A percentile compares a stretch with the other conserved stretches of the same genome.
These are phyloP conservation scores for Notiomystis cincta DNA, from an alignment of 2,113 vertebrate genomes.

Conservation along the genomic window DNA sequence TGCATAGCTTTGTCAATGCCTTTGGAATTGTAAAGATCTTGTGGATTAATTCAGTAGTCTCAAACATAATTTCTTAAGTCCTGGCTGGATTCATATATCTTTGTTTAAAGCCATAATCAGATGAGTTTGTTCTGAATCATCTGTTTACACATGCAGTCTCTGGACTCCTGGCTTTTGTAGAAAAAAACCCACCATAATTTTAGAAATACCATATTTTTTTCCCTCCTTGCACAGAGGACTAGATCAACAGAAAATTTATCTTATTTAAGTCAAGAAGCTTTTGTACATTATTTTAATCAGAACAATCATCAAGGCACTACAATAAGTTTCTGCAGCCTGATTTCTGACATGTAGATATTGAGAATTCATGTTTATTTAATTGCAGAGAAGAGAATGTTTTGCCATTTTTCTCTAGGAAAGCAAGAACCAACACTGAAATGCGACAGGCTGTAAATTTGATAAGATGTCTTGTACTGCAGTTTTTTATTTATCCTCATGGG, in stretches of 20 bases:
- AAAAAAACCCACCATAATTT: background rate
- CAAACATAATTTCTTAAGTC: background rate
- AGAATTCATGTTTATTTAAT: background rate
- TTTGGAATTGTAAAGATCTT: background rate
- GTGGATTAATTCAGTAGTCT: background rate
- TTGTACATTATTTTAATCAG: background rate
- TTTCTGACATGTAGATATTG: background rate
- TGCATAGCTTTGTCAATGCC: background rate
- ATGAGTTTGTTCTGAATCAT: background rate
- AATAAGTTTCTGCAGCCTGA: background rate
- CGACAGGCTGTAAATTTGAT: background rate
- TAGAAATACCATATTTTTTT: background rate
- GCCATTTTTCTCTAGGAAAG: background rate
- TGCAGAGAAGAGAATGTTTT: background rate
- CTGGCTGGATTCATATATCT: background rate
- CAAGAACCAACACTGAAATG: background rate
- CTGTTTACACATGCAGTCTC: background rate
- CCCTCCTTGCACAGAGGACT: background rate
- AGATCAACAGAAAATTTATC: background rate
- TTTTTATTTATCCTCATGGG: conserved; percentile 12
- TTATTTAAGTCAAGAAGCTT: background rate
- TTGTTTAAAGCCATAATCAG: background rate
- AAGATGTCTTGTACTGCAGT: background rate
- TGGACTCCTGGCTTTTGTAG: background rate
- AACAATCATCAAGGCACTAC: background rate